phyloP scores from a whole-genome alignment of 2,888 invertebrate species.

The Sarcophaga caerulescens region DNA sequence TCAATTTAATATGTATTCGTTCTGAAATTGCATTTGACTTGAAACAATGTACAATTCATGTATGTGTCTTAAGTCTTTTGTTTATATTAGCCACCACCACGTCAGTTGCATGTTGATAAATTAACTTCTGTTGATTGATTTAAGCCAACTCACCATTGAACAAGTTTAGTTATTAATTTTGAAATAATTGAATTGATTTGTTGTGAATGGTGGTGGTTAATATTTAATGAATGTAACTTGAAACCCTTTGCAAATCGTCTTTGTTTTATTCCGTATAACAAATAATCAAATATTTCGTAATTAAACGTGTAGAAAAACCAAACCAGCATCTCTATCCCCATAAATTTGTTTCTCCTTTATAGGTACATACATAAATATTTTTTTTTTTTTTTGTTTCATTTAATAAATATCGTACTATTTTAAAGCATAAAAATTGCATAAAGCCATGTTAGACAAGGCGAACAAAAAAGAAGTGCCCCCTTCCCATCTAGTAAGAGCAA shows the following conservation, averaged over 20 bases:
- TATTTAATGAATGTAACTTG: constrained; percentile 19
- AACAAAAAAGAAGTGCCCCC: constrained; percentile 35
- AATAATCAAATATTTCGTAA: constrained; percentile 55
- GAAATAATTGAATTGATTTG: constrained; percentile 33
- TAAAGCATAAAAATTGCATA: constrained; percentile 54
- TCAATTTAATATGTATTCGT: neutral
- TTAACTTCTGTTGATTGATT: constrained; percentile 28
- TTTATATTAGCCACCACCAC: neutral
- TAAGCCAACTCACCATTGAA: neutral
- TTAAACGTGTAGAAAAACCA: constrained; percentile 52
- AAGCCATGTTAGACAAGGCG: neutral
- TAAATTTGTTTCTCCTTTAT: constrained; percentile 20
- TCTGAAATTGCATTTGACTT: neutral
- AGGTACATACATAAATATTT: neutral
- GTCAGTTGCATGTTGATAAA: neutral
- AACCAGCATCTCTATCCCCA: constrained; percentile 44
- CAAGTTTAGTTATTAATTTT: neutral
- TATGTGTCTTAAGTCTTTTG: constrained; percentile 34
- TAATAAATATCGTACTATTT: constrained; percentile 45
- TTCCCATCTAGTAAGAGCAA: constrained; percentile 23
- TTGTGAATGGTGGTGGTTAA: constrained; percentile 22
- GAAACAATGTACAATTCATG: neutral
- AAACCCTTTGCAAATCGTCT: constrained; percentile 38
- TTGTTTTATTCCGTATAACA: neutral
- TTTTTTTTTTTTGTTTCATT: neutral